Conservation (phyloP, 2,113 vertebrate species). For the Cygnus atratus region DNA sequence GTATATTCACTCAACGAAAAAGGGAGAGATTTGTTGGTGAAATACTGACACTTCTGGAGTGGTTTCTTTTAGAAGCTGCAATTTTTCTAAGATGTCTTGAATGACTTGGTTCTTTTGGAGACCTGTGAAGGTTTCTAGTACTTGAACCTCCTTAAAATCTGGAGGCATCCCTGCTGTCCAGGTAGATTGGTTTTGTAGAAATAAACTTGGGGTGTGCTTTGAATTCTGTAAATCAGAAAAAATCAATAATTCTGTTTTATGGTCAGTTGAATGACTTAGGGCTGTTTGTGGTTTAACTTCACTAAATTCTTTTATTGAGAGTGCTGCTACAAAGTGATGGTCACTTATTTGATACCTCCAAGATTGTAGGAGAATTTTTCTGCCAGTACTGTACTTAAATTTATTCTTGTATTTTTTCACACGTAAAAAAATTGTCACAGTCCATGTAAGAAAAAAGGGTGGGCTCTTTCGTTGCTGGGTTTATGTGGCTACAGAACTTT, state of each 20-base stretch:
- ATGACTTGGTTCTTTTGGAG: not conserved
- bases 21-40: conserved; percentile 18
- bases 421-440: not conserved
- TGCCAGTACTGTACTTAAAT: not conserved
- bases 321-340: conserved; percentile 17
- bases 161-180: not conserved
- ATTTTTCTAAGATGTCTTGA: not conserved
- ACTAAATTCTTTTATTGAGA: conserved; percentile 42
- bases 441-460: not conserved
- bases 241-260: conserved; percentile 18
- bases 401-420: not conserved
- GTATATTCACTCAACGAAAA: not conserved
- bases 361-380: not conserved
- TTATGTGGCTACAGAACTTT: not conserved
- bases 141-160: not conserved
- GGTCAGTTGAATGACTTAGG: conserved; percentile 40
- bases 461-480: not conserved
- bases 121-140: not conserved
- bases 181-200: not conserved
- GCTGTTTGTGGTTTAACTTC: conserved; percentile 52
- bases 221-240: not conserved
- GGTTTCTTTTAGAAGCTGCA: not conserved
- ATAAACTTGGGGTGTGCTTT: not conserved
- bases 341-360: conserved; percentile 57
- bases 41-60: conserved; percentile 26